Percentiles rank a stretch among this genome's conserved stretches.
Evolutionary conservation across 2,113 vertebrate species (phyloP).

Genomic region (Todiramphus chloris): DNA sequence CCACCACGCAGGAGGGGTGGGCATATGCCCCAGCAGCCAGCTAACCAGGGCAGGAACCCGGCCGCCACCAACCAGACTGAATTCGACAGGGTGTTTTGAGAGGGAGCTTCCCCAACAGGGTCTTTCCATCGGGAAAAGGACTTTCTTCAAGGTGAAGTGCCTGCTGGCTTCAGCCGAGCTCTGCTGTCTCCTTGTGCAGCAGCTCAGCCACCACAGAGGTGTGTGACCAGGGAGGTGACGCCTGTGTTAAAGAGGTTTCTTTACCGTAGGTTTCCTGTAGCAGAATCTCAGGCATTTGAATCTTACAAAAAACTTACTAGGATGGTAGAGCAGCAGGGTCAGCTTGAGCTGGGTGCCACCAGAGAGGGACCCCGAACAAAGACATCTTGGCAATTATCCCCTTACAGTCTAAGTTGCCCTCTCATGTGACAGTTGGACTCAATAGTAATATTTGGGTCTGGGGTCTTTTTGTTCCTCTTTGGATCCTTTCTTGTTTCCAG

Average conservation of each 20-base stretch:
- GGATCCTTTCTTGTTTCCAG: not conserved
- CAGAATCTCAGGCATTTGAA: not conserved
- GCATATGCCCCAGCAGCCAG: slow-evolving; percentile 93
- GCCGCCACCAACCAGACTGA: slow-evolving; percentile 94
- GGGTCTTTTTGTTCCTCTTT: not conserved
- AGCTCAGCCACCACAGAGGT: fast-evolving
- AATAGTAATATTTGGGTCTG: not conserved
- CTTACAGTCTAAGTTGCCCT: not conserved
- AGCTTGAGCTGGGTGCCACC: not conserved
- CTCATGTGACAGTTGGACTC: not conserved
- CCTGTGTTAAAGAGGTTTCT: not conserved
- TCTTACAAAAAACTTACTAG: not conserved
- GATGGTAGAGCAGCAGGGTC: not conserved
- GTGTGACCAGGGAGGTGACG: not conserved
- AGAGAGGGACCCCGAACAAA: not conserved
- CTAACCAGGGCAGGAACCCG: slow-evolving; percentile 93
- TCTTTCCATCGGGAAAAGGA: not conserved
- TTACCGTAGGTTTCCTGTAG: not conserved
- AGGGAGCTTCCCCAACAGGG: not conserved
- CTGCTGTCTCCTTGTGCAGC: not conserved
- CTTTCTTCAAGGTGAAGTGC: not conserved
- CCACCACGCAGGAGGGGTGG: slow-evolving; percentile 88
- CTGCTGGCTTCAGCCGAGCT: not conserved
- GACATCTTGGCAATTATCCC: not conserved
- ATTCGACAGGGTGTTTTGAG: slow-evolving; percentile 94